phyloP scores from a whole-genome alignment of 1,140 invertebrate genomes.

The Amphibalanus amphitrite region DNA sequence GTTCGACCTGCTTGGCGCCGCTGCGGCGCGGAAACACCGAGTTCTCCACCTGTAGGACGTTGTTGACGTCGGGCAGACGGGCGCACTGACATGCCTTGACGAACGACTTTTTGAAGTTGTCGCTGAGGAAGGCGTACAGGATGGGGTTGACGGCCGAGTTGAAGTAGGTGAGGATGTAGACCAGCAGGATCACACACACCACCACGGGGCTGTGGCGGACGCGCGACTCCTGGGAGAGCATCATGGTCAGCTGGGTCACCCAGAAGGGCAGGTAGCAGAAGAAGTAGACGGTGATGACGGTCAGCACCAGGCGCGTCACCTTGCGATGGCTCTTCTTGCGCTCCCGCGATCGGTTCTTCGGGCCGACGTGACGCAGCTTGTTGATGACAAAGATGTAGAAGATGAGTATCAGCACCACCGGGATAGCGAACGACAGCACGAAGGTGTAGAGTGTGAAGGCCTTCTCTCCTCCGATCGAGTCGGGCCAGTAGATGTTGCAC shows the following conservation, averaged over 20 bases:
- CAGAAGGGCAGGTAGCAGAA: no score
- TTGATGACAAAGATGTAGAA: constrained; percentile 89
- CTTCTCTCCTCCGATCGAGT: constrained; percentile 33
- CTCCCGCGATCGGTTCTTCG: constrained; percentile 62
- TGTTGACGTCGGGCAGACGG: constrained; percentile 55
- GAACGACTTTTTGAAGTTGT: no score
- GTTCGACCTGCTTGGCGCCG: no score
- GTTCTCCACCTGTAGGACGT: constrained; percentile 70
- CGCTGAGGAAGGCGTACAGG: no score
- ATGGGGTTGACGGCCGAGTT: no score
- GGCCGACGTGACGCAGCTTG: constrained; percentile 67
- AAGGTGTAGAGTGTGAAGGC: constrained; percentile 84
- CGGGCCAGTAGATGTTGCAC: constrained; percentile 72
- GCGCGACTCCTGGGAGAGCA: constrained; percentile 45
- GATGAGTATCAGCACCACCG: constrained; percentile 75
- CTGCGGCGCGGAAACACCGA: constrained; percentile 35
- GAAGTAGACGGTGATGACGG: constrained; percentile 90
- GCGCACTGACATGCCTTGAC: constrained; percentile 49
- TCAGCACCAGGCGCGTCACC: constrained; percentile 84
- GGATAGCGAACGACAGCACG: constrained; percentile 79
- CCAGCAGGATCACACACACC: constrained; percentile 59
- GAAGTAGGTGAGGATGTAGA: constrained; percentile 79
- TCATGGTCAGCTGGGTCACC: constrained; percentile 51
- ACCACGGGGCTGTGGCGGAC: constrained; percentile 48
- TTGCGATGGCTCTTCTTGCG: constrained; percentile 81